A percentile compares a stretch with the other conserved stretches of the same genome.
phyloP scores from a whole-genome alignment of 2,797 vertebrate species.

The Amazona ochrocephala region DNA sequence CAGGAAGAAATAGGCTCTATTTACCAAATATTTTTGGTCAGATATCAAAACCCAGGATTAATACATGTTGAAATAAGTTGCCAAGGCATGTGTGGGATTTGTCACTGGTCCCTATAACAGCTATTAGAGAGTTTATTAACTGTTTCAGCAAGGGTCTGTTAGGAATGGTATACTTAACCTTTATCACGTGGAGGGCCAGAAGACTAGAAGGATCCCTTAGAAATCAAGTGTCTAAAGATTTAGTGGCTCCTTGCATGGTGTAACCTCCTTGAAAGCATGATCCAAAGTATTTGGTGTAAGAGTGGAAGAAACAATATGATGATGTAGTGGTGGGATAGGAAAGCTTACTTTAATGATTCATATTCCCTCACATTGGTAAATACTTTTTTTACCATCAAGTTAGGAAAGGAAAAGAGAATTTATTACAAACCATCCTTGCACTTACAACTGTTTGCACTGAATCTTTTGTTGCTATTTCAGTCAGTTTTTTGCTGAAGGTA shows the following conservation, averaged over 20 bases:
- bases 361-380: not conserved
- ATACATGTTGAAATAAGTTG: not conserved
- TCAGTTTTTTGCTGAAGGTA: slow-evolving; percentile 83
- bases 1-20: not conserved
- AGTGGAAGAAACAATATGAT: not conserved
- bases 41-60: not conserved
- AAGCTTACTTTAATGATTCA: not conserved
- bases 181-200: not conserved
- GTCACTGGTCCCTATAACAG: not conserved
- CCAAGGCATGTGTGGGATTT: not conserved
- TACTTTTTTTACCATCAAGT: not conserved
- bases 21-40: not conserved
- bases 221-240: not conserved
- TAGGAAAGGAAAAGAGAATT: not conserved
- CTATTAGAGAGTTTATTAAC: not conserved
- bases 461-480: slow-evolving; percentile 35
- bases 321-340: not conserved
- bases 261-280: not conserved
- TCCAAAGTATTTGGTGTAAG: not conserved
- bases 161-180: not conserved
- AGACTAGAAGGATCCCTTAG: not conserved
- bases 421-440: not conserved
- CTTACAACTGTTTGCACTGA: not conserved
- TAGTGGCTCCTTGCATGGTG: not conserved
- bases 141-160: not conserved